These are phyloP conservation scores for Nysson spinosus DNA, from an alignment of 2,888 invertebrate genomes.

Conservation along the genomic window DNA sequence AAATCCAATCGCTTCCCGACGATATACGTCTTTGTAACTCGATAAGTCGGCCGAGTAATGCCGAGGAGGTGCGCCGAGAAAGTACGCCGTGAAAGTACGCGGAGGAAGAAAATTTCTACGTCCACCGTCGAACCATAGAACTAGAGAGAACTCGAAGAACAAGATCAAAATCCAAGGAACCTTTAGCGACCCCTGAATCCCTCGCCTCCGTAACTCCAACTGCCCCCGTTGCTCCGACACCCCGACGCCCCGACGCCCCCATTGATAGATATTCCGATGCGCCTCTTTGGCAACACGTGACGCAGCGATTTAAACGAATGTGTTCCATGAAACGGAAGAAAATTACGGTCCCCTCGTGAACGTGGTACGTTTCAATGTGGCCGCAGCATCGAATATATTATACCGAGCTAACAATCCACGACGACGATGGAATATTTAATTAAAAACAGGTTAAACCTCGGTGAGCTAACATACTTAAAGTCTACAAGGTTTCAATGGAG, in stretches of 20 bases:
- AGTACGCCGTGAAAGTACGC: too few species aligned
- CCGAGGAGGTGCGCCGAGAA: constrained; percentile 7
- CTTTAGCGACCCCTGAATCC: constrained; percentile 12
- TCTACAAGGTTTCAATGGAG: too few species aligned
- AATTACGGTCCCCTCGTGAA: background rate
- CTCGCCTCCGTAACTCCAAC: too few species aligned
- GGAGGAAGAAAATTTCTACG: constrained; percentile 54
- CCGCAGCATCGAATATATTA: too few species aligned
- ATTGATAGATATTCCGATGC: constrained; percentile 34
- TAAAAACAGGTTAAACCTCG: too few species aligned
- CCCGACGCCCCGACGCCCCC: too few species aligned
- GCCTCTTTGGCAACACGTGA: constrained; percentile 16
- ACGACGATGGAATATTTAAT: too few species aligned
- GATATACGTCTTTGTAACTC: constrained; percentile 67
- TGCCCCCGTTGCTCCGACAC: too few species aligned
- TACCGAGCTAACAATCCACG: too few species aligned
- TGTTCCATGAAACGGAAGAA: background rate
- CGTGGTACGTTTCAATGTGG: background rate
- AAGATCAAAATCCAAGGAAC: constrained; percentile 43
- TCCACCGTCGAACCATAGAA: constrained; percentile 10
- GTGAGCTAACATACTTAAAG: too few species aligned
- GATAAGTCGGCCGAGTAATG: constrained; percentile 62
- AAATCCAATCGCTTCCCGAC: constrained; percentile 68
- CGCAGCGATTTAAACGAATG: constrained; percentile 20
- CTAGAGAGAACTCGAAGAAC: constrained; percentile 9